Evolutionary conservation across 2,888 invertebrate species (phyloP), one percentile per base, ranked within the genome.

Genomic region (Phaonia tiefii): DNA sequence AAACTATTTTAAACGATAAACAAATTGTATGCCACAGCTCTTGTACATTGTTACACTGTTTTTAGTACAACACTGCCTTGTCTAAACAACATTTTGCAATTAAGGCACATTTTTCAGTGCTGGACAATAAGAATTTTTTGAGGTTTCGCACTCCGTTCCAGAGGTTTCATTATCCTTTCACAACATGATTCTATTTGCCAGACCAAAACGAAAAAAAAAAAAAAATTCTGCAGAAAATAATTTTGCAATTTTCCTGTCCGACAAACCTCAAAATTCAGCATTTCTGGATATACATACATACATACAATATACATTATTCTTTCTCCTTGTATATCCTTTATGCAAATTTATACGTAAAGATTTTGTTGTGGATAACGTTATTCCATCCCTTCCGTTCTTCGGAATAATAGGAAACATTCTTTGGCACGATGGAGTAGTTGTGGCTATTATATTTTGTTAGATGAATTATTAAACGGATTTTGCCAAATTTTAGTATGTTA

Each of bases 401-500:
- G 22, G 3, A 5, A 22, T 5, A 31, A 31, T 8, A 31, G 31
- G 31, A 31, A 31, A 31, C 31, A 31, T 31, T 31, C 8, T 3
- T 31, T 8, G 31, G 31, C 4, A 31, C 4, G 31, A 8, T 31
- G 20, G 22, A 51, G 51, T 51, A 3, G 51, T 22, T 20, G 51
- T 22, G 8, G 22, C 7, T 51, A 22, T 51, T 51, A 51, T 20
- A 22, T 51, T 51, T 51, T 22, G 20, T 20, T 2, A 51, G 22
- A 51, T 20, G 51, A 31, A 22, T 51, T 51, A 51, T 2, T 20
- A 51, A 46, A 46, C 10, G 2, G 11, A 22, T 51, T 51, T 2
- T 72, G 31, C 13, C 58, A 31, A 51, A 70, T 49, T 20, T 42
- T 42, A 42, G 22, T n/a, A 69, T 25, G 63, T 54, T 54, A 54